phyloP scores from a whole-genome alignment of 2,113 vertebrate genomes.

The Lepus europaeus region DNA sequence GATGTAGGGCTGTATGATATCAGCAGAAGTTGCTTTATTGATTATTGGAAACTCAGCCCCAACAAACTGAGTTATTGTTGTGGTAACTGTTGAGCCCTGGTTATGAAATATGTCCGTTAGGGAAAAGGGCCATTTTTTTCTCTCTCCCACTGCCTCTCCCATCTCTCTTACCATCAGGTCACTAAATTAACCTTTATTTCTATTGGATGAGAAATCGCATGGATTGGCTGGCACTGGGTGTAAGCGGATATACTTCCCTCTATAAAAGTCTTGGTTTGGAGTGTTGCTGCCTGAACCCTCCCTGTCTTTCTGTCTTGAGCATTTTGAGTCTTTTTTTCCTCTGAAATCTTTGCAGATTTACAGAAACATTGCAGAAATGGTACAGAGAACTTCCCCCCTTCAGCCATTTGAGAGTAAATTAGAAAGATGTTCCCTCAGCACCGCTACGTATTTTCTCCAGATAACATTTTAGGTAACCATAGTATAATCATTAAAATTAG shows the following conservation, averaged over 20 bases:
- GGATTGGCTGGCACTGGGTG: neutral
- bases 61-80: conserved; percentile 15
- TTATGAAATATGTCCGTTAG: conserved; percentile 15
- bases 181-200: neutral
- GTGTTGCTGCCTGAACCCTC: neutral
- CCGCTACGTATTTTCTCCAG: neutral
- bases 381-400: neutral
- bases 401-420: conserved; percentile 34
- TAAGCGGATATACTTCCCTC: neutral
- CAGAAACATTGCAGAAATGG: neutral
- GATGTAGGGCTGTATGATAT: neutral
- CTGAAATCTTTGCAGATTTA: conserved; percentile 43
- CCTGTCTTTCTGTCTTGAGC: conserved; percentile 18
- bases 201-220: neutral
- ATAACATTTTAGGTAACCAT: conserved; percentile 3
- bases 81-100: neutral
- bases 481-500: neutral
- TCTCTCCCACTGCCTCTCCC: too few species aligned
- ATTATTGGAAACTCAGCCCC: conserved; percentile 36
- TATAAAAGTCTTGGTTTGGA: neutral
- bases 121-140: neutral
- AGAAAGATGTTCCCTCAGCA: neutral
- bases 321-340: conserved; percentile 52
- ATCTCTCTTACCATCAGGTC: neutral
- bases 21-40: neutral